Conservation (phyloP, 2,113 vertebrate genomes). For the Leptodactylus fuscus region DNA sequence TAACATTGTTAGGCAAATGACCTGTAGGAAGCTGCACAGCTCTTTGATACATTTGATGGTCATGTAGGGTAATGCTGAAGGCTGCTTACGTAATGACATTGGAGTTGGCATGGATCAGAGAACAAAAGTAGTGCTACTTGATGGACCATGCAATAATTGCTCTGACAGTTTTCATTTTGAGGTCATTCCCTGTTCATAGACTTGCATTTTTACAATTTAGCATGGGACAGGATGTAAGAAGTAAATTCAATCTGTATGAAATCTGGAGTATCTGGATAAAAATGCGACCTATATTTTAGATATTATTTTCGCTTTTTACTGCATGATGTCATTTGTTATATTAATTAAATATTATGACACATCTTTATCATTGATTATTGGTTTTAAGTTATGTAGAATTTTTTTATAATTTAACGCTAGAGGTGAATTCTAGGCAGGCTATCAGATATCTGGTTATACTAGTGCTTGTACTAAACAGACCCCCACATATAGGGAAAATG, state of each 20-base stretch:
- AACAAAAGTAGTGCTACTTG: constrained; percentile 36
- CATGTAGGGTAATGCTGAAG: constrained; percentile 26
- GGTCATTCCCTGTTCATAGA: constrained; percentile 35
- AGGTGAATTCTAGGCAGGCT: no score
- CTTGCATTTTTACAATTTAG: constrained; percentile 33
- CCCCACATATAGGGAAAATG: no score
- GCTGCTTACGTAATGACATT: constrained; percentile 36
- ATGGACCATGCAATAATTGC: constrained; percentile 44
- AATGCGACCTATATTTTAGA: no score
- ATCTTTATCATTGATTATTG: no score
- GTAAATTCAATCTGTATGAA: background rate
- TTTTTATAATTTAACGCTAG: no score
- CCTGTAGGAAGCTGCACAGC: background rate
- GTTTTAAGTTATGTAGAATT: no score
- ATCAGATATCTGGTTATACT: no score
- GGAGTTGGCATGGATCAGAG: constrained; percentile 36
- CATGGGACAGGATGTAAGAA: background rate
- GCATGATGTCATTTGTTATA: background rate
- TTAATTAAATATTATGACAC: no score
- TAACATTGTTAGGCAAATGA: constrained; percentile 20
- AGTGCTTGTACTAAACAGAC: no score
- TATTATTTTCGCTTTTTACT: background rate
- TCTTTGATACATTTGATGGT: constrained; percentile 9
- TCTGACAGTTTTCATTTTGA: constrained; percentile 53
- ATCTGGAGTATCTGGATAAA: no score